These are phyloP conservation scores for Battus philenor DNA, from an alignment of 1,140 invertebrate genomes.

Conservation along the genomic window DNA sequence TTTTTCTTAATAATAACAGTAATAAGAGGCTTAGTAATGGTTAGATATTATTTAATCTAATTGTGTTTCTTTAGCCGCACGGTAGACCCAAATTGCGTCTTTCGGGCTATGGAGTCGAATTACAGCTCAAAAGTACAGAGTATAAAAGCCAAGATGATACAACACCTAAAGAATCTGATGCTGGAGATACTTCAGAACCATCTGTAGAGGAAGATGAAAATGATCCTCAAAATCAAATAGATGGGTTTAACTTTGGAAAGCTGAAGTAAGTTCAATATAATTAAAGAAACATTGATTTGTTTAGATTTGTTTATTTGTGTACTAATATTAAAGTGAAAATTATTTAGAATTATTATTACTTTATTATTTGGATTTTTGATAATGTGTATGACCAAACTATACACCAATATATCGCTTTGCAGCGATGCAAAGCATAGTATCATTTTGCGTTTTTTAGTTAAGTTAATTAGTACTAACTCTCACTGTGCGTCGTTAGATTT, in stretches of 20 bases:
- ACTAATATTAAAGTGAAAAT: no score
- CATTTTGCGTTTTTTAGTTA: no score
- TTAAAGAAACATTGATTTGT: no score
- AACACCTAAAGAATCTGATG: conserved; percentile 76
- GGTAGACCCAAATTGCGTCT: conserved; percentile 81
- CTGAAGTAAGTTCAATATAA: conserved; percentile 86
- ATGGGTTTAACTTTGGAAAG: conserved; percentile 93
- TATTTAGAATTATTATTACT: no score
- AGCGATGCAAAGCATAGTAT: no score
- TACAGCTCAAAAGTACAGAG: conserved; percentile 99
- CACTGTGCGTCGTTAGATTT: no score
- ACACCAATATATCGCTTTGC: no score
- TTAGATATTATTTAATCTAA: conserved; percentile 11
- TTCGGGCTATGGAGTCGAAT: conserved; percentile 98
- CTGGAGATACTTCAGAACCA: conserved; percentile 69
- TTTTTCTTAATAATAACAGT: not conserved
- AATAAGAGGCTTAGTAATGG: no score
- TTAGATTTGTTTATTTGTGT: no score
- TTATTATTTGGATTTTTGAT: no score
- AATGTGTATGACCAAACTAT: no score
- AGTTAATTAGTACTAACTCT: no score
- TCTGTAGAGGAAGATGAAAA: conserved; percentile 79
- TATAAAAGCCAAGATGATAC: conserved; percentile 99
- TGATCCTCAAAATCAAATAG: conserved; percentile 80
- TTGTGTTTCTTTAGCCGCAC: conserved; percentile 62